Percentiles rank a stretch among this genome's conserved stretches.
Conservation (phyloP, 2,113 vertebrate genomes). For the Pteruthius melanotis region DNA sequence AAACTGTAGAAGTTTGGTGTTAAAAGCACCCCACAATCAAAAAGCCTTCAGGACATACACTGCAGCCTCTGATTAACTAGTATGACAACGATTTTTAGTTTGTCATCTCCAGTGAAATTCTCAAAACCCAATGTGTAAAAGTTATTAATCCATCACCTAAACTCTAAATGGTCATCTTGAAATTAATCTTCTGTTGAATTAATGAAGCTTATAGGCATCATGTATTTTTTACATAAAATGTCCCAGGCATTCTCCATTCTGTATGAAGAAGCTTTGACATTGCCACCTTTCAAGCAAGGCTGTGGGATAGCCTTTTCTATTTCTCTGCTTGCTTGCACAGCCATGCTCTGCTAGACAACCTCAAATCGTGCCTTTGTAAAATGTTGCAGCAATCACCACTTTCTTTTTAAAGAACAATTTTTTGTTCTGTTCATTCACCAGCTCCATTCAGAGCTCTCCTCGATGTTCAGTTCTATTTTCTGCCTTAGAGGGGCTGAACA, state of each 20-base stretch:
- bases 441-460: neutral
- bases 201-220: neutral
- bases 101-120: neutral
- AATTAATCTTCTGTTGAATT: neutral
- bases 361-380: neutral
- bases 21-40: rapidly evolving
- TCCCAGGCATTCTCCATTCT: neutral
- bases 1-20: neutral
- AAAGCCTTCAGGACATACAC: neutral
- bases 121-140: neutral
- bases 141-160: neutral
- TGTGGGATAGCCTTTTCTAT: neutral
- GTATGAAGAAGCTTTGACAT: neutral
- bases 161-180: neutral
- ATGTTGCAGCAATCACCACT: neutral
- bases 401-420: neutral
- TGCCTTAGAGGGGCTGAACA: neutral
- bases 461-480: neutral
- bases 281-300: neutral
- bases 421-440: neutral
- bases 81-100: neutral
- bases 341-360: neutral
- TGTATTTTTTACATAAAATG: neutral
- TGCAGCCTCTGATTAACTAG: neutral
- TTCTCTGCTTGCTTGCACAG: neutral